Evolutionary conservation across 2,113 vertebrate genomes (phyloP), one percentile per base, ranked within the genome.

Genomic region (Cricetomys ansorgei): DNA sequence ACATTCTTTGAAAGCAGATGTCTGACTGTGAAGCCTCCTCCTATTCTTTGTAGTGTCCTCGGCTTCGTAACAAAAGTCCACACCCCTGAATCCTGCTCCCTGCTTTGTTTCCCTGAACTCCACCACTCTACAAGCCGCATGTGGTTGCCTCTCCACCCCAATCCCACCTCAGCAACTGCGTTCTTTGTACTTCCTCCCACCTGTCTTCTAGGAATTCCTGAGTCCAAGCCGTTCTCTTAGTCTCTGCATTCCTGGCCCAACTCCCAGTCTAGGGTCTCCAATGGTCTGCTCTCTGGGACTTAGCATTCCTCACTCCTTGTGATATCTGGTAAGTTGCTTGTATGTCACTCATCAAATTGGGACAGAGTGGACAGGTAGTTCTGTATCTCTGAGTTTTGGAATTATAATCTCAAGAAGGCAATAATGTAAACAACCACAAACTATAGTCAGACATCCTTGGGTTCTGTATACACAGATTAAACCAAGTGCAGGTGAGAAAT

Each of bases 321-420:
- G 34, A 40, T 43, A 43, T 65, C 27, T 31, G 3, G 6, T 6
- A 13, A 83, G 29, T 19, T 0, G 0, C 2, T 34, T 23, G 0
- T 13, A 21, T 27, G 5, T 64, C 69, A 17, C 6, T 73, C 34
- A 50, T 45, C 67, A 75, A 29, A 45, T 3, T 53, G 62, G 53
- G 59, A 55, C 15, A 73, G 43, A 17, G 9, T 17, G 15, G 7
- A 34, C 7, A 40, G 31, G 55, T 48, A 62, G 0, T n/a, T 21
- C 37, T 19, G 5, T 5, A 48, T n/a, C 40, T 55, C 53, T 34
- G 57, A 16, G 12, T 45, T 40, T 73, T 48, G 9, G 53, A 5
- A 43, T 72, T 29, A 37, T 48, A 34, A 10, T 62, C n/a, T 29
- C 55, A 59, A 29, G 27, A 31, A 48, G 48, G 29, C 12, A 76